Conservation (phyloP, 2,888 invertebrate species). For the Agrochola circellaris region DNA sequence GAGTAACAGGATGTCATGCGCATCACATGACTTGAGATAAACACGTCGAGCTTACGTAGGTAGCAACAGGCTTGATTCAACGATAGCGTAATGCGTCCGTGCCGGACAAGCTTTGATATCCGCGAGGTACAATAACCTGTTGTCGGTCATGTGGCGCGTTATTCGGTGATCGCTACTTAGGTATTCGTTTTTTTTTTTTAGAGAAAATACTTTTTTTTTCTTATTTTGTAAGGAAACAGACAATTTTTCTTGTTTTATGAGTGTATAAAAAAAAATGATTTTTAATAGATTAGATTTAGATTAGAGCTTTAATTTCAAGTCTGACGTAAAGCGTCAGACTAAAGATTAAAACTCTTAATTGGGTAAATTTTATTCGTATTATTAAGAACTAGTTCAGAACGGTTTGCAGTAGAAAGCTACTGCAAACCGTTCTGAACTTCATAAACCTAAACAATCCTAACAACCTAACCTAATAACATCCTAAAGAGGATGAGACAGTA, state of each 20-base stretch:
- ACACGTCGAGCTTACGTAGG: constrained; percentile 58
- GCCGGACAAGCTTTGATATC: constrained; percentile 52
- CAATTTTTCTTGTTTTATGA: not conserved
- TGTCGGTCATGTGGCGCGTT: constrained; percentile 43
- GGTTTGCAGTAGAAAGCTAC: too few species aligned
- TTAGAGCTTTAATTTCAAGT: too few species aligned
- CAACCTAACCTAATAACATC: too few species aligned
- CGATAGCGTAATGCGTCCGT: constrained; percentile 23
- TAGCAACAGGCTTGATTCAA: constrained; percentile 59
- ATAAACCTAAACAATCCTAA: too few species aligned
- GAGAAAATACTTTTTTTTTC: not conserved
- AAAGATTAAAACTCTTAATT: too few species aligned
- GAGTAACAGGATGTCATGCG: constrained; percentile 65
- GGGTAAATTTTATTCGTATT: not conserved
- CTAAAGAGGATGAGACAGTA: not conserved
- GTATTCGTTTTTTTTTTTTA: not conserved
- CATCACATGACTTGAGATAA: constrained; percentile 64
- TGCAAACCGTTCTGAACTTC: too few species aligned
- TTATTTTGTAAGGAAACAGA: not conserved
- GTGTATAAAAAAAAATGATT: too few species aligned
- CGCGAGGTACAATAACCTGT: constrained; percentile 62
- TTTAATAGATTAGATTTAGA: too few species aligned
- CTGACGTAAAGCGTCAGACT: too few species aligned
- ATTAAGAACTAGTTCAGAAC: not conserved
- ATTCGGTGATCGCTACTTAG: not conserved